phyloP scores from a whole-genome alignment of 1,140 invertebrate species.

The Cydia strobilella region DNA sequence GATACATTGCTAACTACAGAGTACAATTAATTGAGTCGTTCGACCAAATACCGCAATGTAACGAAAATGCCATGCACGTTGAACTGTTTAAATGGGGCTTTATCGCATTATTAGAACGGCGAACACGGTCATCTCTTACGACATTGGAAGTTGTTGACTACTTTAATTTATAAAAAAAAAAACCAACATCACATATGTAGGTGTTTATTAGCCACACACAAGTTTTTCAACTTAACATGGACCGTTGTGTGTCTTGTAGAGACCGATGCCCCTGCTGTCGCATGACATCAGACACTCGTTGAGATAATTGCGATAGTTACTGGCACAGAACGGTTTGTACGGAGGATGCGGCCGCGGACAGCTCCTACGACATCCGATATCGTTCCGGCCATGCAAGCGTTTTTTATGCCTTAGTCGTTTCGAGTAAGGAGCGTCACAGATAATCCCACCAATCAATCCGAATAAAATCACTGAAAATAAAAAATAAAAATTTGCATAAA shows the following conservation, averaged over 20 bases:
- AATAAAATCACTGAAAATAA: constrained; percentile 3
- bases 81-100: too few relatives aligned
- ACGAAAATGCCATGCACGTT: too few relatives aligned
- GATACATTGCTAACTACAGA: too few relatives aligned
- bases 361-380: not conserved
- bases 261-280: not conserved
- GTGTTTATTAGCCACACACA: not conserved
- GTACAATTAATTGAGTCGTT: too few relatives aligned
- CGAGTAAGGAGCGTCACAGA: not conserved
- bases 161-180: not conserved
- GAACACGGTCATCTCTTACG: too few relatives aligned
- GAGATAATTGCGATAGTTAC: not conserved
- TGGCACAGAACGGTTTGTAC: not conserved
- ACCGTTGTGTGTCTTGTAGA: not conserved
- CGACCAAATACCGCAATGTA: too few relatives aligned
- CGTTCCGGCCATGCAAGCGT: not conserved
- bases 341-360: not conserved
- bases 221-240: not conserved
- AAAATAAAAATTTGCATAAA: not conserved
- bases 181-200: not conserved
- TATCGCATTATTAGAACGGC: too few relatives aligned
- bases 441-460: not conserved
- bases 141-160: too few relatives aligned
- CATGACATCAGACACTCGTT: not conserved
- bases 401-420: not conserved